phyloP scores from a whole-genome alignment of 1,140 invertebrate species.

The Megathymus violae region DNA sequence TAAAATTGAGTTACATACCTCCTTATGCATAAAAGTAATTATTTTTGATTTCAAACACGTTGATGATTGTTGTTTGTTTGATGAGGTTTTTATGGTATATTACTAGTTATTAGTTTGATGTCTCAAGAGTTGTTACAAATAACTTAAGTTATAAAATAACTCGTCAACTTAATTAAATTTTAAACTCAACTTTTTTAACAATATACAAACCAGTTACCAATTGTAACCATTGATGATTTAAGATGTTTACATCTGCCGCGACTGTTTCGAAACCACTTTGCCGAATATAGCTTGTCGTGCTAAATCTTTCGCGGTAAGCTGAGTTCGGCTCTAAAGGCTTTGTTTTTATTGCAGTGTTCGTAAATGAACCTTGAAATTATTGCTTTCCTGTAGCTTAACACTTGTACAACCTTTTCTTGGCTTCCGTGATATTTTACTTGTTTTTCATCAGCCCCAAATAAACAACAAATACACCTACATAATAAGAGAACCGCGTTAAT shows the following conservation, averaged over 20 bases:
- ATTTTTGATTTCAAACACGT: too few species aligned
- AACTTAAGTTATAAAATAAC: too few species aligned
- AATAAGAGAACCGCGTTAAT: neutral
- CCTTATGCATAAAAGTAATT: too few species aligned
- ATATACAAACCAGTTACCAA: too few species aligned
- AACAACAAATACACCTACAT: neutral
- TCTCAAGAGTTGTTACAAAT: too few species aligned
- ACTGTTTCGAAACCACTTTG: constrained; percentile 43
- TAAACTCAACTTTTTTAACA: too few species aligned
- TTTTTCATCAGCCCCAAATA: constrained; percentile 4
- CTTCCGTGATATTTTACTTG: constrained; percentile 8
- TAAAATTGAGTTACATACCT: too few species aligned
- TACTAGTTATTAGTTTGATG: too few species aligned
- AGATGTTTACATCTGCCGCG: constrained; percentile 36
- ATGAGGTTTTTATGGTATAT: too few species aligned
- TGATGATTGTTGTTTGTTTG: too few species aligned
- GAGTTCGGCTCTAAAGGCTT: constrained; percentile 53
- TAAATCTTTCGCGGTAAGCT: constrained; percentile 60
- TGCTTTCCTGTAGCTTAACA: constrained; percentile 23
- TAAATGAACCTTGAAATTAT: constrained; percentile 38
- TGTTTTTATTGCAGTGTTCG: constrained; percentile 47
- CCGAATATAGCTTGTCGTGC: constrained; percentile 51
- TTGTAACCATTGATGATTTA: constrained; percentile 18
- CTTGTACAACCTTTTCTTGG: constrained; percentile 2
- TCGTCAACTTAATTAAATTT: too few species aligned